Evolutionary conservation across 2,113 vertebrate genomes (phyloP), one percentile per base, ranked within the genome.

Genomic region (Garra rufa): DNA sequence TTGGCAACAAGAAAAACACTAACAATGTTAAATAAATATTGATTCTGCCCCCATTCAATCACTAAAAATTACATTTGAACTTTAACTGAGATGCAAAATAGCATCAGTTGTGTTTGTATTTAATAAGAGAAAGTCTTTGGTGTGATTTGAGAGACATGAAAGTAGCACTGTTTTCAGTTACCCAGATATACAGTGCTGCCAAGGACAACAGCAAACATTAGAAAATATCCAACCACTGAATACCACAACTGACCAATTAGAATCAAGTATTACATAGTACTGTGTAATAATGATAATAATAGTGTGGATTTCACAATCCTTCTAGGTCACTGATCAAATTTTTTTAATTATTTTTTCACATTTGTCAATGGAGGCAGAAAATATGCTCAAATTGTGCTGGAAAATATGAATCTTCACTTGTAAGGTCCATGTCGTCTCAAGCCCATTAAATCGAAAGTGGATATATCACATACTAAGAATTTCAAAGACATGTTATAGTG

Each of bases 241-340:
- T 38, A 34, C 9, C 30, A 17, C 14, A 67, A 34, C 10, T 21
- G 65, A n/a, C 30, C 17, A 69, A 69, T 69, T 10, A 69, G 30
- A 69, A 69, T 41, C 9, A 41, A n/a, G 34, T 21, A 41, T 10
- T n/a, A 21, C 34, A 70, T 0, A 26, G 41, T 6, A 6, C 70
- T 24, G 11, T 46, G 70, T 26, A 14, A 73, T 44, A 73, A 73
- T 73, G 38, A 73, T 21, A 43, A 34, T 10, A 69, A 71, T n/a
- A 71, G 38, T 24, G 44, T 0, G 6, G 69, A 71, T 44, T 24
- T 71, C 3, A 6, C 5, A 71, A 10, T 44, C 13, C 43, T 71
- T 71, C 21, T 44, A 71, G 69, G 69, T 71, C 69, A 24, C 69
- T 44, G 38, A 7, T 71, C 69, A 71, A 71, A 71, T 44, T 34